A percentile compares a stretch with the other conserved stretches of the same genome.
Conservation (phyloP, 2,888 invertebrate species). For the Neuroscelio doddi region DNA sequence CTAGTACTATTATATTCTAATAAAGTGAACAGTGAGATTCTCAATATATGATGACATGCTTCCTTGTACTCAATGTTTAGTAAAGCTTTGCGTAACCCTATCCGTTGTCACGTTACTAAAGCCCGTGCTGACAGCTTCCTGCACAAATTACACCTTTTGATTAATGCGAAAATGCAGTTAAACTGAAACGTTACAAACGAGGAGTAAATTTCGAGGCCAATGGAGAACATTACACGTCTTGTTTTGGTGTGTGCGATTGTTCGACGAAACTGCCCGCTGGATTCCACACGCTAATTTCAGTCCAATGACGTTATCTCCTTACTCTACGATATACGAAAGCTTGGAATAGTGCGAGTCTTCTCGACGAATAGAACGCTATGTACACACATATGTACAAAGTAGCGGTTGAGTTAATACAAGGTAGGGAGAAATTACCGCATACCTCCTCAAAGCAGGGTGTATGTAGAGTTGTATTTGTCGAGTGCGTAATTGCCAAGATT, state of each 20-base stretch:
- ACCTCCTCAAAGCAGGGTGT: conserved; percentile 14
- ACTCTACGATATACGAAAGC: conserved; percentile 2
- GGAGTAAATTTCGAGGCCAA: conserved; percentile 30
- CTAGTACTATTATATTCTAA: too few relatives aligned
- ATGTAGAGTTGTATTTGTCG: conserved; percentile 59
- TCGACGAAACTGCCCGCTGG: conserved; percentile 18
- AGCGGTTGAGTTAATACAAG: conserved; percentile 1
- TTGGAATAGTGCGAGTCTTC: not conserved
- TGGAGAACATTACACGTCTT: conserved; percentile 11
- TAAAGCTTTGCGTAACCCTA: conserved; percentile 2
- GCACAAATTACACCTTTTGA: conserved; percentile 42
- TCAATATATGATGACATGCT: not conserved
- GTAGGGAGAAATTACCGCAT: not conserved
- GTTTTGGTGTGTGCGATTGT: conserved; percentile 30
- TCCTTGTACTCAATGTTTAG: not conserved
- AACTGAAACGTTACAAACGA: conserved; percentile 32
- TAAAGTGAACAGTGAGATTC: not conserved
- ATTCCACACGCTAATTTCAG: not conserved
- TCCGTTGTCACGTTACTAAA: conserved; percentile 1
- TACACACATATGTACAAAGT: not conserved
- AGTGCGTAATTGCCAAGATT: conserved; percentile 64
- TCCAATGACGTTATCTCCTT: too few relatives aligned
- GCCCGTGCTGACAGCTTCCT: conserved; percentile 28
- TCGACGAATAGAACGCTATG: not conserved
- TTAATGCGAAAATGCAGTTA: conserved; percentile 37